phyloP scores from a whole-genome alignment of 2,797 vertebrate genomes.

The Micromesistius poutassou region DNA sequence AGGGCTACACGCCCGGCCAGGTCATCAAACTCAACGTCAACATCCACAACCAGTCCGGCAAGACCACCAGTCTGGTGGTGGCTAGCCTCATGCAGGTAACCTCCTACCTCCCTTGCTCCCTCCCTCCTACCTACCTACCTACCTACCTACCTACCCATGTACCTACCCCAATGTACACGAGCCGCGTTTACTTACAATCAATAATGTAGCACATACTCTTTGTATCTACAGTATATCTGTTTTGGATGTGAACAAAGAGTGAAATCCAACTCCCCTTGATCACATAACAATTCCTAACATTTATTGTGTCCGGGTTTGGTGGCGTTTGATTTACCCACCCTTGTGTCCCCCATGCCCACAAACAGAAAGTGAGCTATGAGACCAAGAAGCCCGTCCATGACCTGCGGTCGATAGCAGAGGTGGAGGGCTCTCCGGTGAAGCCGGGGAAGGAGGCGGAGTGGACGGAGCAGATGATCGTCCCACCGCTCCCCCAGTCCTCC shows the following conservation, averaged over 20 bases:
- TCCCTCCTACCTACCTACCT: not conserved
- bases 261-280: not conserved
- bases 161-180: not conserved
- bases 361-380: conserved; percentile 92
- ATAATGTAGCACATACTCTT: not conserved
- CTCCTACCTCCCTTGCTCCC: not conserved
- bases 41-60: conserved; percentile 89
- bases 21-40: conserved; percentile 80
- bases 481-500: conserved; percentile 86
- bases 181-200: not conserved
- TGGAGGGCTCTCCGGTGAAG: conserved; percentile 85
- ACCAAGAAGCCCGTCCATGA: conserved; percentile 84
- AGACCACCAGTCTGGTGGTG: conserved; percentile 80
- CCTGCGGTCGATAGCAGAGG: conserved; percentile 80
- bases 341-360: conserved; percentile 3
- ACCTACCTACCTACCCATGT: not conserved
- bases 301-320: not conserved
- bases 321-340: conserved; percentile 14
- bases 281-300: not conserved
- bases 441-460: conserved; percentile 83
- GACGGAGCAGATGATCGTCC: conserved; percentile 93
- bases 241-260: not conserved
- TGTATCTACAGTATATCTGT: not conserved
- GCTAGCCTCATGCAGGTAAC: conserved; percentile 90
- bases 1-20: conserved; percentile 87